Base-by-base conservation (phyloP, 2,113 vertebrate species). In the Megaptera novaeangliae region DNA sequence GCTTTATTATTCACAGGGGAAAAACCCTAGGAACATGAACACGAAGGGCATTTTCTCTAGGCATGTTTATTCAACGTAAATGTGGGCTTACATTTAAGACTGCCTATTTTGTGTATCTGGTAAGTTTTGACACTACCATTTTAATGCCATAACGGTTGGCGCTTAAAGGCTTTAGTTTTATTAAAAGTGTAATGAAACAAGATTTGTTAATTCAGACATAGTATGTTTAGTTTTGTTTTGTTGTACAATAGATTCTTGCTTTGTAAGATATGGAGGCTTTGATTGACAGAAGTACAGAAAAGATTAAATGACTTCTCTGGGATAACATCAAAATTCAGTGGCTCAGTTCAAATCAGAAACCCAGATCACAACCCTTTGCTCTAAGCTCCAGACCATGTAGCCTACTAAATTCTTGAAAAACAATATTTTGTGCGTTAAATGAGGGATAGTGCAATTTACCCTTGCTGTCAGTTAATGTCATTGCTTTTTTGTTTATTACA, bases 161-260 rank as follows among this genome's bases (percentile, higher is more conserved):
- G 52, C 34, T 92, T 86, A 91, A 86, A 94, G 44, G 21, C 68
- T 93, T 91, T 77, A 59, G 9, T 81, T 89, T 84, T 97, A 96
- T 81, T 92, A 63, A 87, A 97, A 81, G 52, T 80, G 90, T 87
- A 96, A 77, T 95, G 57, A 95, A 88, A 82, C 20, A 69, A 31
- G 14, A 96, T 88, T 83, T 96, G 27, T 95, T 88, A 94, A 90
- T 10, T 75, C 27, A 92, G 27, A n/a, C 17, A 25, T 46, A 57
- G n/a, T 57, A 59, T 27, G 4, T 49, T 95, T 52, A 29, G 68
- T 7, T 64, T 52, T n/a, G 75, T 34, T 57, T 52, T 59, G 75
- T 34, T 55, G 25, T 41, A 25, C 77, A 29, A 59, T 6, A 61
- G 66, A 71, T 55, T 78, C 55, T 88, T 85, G 44, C 25, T 80